A percentile compares a stretch with the other conserved stretches of the same genome.
These are phyloP conservation scores for Atherix ibis DNA, from an alignment of 2,888 invertebrate genomes.

Conservation along the genomic window DNA sequence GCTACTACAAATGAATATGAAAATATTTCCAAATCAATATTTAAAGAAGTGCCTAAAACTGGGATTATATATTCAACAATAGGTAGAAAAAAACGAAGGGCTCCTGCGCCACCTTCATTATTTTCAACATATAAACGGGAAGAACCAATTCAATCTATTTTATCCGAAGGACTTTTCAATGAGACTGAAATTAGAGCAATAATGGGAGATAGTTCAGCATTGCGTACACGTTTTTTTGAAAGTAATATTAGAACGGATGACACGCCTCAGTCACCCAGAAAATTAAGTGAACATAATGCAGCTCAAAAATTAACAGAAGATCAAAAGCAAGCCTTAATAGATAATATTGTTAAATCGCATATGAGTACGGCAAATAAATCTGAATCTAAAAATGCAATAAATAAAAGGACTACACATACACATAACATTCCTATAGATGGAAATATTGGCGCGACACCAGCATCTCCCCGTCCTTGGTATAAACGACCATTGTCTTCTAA, in stretches of 20 bases:
- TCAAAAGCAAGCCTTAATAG: constrained; percentile 14
- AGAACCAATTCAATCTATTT: constrained; percentile 14
- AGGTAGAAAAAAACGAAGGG: constrained; percentile 31
- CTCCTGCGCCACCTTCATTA: constrained; percentile 11
- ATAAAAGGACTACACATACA: too few species aligned
- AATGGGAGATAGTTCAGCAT: constrained; percentile 6
- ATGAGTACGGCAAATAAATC: neutral
- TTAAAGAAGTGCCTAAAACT: too few species aligned
- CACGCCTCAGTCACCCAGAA: neutral
- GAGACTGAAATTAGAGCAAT: constrained; percentile 14
- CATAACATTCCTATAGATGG: too few species aligned
- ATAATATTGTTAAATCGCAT: constrained; percentile 16
- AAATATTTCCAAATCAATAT: constrained; percentile 9
- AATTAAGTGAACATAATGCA: constrained; percentile 1
- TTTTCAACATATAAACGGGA: constrained; percentile 7
- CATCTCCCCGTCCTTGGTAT: constrained; percentile 49
- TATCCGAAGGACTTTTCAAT: constrained; percentile 12
- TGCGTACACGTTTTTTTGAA: too few species aligned
- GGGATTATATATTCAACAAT: constrained; percentile 11
- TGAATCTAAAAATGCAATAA: too few species aligned
- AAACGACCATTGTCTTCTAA: constrained; percentile 34
- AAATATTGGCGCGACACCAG: constrained; percentile 12
- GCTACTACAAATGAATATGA: constrained; percentile 2
- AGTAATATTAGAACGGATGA: neutral
- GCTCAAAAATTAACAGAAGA: constrained; percentile 10